Percentiles rank a stretch among this genome's conserved stretches.
phyloP scores from a whole-genome alignment of 2,797 vertebrate species.

The Eurystomus glaucurus region DNA sequence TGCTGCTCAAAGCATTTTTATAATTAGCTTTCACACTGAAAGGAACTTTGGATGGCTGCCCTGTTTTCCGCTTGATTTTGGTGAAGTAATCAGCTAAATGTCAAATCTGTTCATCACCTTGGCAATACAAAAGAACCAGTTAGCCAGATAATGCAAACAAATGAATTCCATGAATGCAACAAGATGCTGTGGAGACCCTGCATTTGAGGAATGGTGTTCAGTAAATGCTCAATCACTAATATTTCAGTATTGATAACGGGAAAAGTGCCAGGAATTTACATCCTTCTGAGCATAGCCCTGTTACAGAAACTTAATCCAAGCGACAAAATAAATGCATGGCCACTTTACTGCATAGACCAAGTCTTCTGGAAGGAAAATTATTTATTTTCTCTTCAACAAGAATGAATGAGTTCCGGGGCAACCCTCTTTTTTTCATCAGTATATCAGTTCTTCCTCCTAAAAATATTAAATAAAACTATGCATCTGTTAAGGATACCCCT shows the following conservation, averaged over 20 bases:
- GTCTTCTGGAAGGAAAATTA: conserved; percentile 16
- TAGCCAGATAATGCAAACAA: conserved; percentile 53
- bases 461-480: background rate
- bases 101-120: conserved; percentile 65
- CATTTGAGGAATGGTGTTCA: conserved; percentile 64
- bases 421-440: background rate
- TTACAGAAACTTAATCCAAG: conserved; percentile 1
- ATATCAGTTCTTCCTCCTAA: background rate
- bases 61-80: conserved; percentile 79
- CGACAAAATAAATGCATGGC: conserved; percentile 26
- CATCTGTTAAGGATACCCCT: background rate
- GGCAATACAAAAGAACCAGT: conserved; percentile 60
- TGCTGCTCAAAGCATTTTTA: conserved; percentile 84
- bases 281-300: background rate
- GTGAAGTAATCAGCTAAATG: conserved; percentile 70
- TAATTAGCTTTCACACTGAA: conserved; percentile 83
- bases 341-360: background rate
- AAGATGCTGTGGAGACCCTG: conserved; percentile 38
- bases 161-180: conserved; percentile 60
- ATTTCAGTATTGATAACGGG: conserved; percentile 36
- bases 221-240: conserved; percentile 36
- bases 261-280: conserved; percentile 3
- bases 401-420: background rate
- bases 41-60: conserved; percentile 78
- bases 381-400: background rate